Conservation (phyloP, 2,888 invertebrate species). For the Choristoneura rosaceana region DNA sequence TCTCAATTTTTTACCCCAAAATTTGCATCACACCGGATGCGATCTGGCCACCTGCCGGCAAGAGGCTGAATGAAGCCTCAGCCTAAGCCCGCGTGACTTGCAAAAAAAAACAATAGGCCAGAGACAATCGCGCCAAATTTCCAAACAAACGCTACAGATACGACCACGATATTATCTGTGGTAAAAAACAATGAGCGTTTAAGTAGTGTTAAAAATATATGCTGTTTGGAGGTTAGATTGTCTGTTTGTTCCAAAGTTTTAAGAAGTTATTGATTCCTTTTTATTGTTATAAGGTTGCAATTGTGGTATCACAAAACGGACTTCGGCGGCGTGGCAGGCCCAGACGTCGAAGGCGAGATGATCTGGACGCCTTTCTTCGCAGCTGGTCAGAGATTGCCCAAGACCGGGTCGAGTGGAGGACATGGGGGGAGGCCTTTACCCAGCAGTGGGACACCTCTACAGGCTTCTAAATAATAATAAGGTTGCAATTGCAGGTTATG, state of each 20-base stretch:
- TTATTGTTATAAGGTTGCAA: too few species aligned
- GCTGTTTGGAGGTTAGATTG: slow-evolving; percentile 1
- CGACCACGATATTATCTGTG: slow-evolving; percentile 62
- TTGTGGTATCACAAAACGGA: too few species aligned
- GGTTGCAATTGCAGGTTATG: too few species aligned
- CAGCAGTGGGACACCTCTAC: too few species aligned
- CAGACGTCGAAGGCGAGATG: too few species aligned
- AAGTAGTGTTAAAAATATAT: slow-evolving; percentile 14
- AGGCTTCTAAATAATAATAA: too few species aligned
- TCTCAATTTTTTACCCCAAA: slow-evolving; percentile 1
- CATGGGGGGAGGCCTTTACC: too few species aligned
- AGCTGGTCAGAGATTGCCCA: too few species aligned
- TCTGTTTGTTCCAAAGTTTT: neutral
- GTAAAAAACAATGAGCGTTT: slow-evolving; percentile 46
- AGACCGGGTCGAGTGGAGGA: too few species aligned
- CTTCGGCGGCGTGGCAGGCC: too few species aligned
- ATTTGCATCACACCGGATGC: slow-evolving; percentile 34
- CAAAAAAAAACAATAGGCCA: slow-evolving; percentile 67
- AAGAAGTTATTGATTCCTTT: too few species aligned
- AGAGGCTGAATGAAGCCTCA: slow-evolving; percentile 9
- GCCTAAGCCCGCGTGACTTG: slow-evolving; percentile 55
- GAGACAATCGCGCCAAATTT: slow-evolving; percentile 74
- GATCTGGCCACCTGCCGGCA: slow-evolving; percentile 31
- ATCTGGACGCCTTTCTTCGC: too few species aligned
- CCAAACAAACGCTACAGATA: slow-evolving; percentile 67